Base-by-base conservation (phyloP, 2,797 vertebrate species). In the Eurystomus glaucurus region DNA sequence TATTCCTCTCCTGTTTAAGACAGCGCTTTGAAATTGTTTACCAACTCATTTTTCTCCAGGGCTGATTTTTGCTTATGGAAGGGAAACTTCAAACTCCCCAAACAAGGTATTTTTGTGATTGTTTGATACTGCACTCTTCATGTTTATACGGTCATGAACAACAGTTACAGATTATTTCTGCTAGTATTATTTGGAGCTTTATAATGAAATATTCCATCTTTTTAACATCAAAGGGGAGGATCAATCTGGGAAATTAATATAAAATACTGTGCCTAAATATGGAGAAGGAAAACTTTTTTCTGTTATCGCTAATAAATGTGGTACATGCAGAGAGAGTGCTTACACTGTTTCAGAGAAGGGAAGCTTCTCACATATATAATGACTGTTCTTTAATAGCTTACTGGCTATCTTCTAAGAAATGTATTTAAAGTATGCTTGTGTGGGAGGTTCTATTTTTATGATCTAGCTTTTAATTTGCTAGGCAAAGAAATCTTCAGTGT, bases 361-460 rank as follows among this genome's bases (percentile, higher is more conserved):
- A 39, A 51, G 75, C 64, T 88, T 89, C 62, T 96, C 80, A 46
- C 66, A 35, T 70, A 6, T 61, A 11, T 60, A 6, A 4, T 74
- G 51, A 15, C 13, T 46, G 48, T 39, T 94, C 75, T 65, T 46
- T 86, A 88, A 46, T 61, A 46, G 76, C 37, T 65, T 68, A 14
- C 28, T 90, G 93, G 16, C 65, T 88, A 2, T 93, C 37, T 93
- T 86, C 74, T 81, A 69, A 94, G 83, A 95, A 95, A 79, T 90
- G n/a, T 64, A 88, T 90, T 88, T 85, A 31, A 82, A 83, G 43
- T 66, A 74, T 89, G 43, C 76, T 94, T 94, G 80, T 89, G 88
- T 95, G 57, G 93, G 88, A 95, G 94, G 93, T 82, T 92, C 62
- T 94, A 83, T 95, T 95, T 95, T 93, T 82, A 14, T 79, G 11